These are phyloP conservation scores for Vombatus ursinus DNA, from an alignment of 2,113 vertebrate genomes.

Conservation along the genomic window DNA sequence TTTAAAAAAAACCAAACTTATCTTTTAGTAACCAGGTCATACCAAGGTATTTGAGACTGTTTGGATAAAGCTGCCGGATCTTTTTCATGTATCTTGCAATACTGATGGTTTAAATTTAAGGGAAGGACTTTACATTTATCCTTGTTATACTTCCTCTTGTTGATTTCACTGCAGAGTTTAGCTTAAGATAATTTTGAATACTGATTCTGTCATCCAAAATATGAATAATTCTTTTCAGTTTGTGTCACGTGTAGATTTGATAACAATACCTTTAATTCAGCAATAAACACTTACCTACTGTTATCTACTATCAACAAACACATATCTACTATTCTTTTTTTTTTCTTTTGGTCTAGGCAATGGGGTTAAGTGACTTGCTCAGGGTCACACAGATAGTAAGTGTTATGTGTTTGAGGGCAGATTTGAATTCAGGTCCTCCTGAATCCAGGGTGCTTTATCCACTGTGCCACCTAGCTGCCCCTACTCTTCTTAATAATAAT, in stretches of 20 bases:
- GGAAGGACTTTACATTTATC: not conserved
- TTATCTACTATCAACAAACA: no score
- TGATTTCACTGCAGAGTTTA: not conserved
- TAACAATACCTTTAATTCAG: not conserved
- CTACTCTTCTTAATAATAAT: not conserved
- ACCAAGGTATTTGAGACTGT: not conserved
- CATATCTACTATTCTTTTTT: not conserved
- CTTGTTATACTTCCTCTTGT: not conserved
- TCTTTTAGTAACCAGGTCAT: not conserved
- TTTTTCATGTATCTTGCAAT: not conserved
- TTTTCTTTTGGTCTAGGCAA: no score
- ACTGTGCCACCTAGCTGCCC: no score
- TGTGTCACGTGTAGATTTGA: not conserved
- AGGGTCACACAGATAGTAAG: no score
- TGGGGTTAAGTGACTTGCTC: no score
- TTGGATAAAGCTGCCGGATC: not conserved
- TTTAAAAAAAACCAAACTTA: not conserved
- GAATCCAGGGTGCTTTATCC: no score
- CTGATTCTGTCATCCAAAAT: not conserved
- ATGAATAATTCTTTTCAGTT: not conserved
- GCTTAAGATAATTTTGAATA: not conserved
- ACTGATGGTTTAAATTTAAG: not conserved
- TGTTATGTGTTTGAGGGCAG: no score
- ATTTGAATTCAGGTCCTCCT: no score
- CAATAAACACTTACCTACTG: not conserved